A percentile compares a stretch with the other conserved stretches of the same genome.
Conservation (phyloP, 2,797 vertebrate species). For the Lacerta viridis region DNA sequence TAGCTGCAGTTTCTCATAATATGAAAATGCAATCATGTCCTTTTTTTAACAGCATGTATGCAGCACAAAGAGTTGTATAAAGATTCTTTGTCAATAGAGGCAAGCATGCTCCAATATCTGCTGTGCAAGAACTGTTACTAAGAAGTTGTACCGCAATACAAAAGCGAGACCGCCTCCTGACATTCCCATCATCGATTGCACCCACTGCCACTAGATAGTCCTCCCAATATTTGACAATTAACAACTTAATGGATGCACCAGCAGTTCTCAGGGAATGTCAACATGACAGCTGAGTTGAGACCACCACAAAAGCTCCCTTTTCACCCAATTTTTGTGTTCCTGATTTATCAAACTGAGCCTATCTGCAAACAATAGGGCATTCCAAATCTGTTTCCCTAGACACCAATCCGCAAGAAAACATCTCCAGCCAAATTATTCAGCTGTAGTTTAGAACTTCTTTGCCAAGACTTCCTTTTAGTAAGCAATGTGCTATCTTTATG, state of each 20-base stretch:
- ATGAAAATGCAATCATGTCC: too few species aligned
- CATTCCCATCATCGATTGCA: not conserved
- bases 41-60: not conserved
- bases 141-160: not conserved
- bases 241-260: constrained; percentile 2
- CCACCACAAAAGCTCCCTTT: constrained; percentile 7
- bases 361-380: constrained; percentile 45
- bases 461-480: not conserved
- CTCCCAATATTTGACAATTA: constrained; percentile 30
- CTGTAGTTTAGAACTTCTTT: constrained; percentile 23
- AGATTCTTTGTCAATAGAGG: not conserved
- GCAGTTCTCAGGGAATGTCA: constrained; percentile 23
- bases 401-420: constrained; percentile 49
- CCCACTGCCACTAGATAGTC: not conserved
- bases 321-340: not conserved
- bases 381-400: constrained; percentile 57
- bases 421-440: constrained; percentile 50
- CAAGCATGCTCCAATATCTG: not conserved
- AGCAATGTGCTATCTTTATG: not conserved
- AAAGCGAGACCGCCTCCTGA: constrained; percentile 9
- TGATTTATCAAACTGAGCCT: constrained; percentile 52
- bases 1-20: not conserved
- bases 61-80: not conserved
- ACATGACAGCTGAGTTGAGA: constrained; percentile 29
- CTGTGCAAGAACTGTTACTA: not conserved